phyloP scores from a whole-genome alignment of 37 sponge, comb jelly and placozoan genomes.

The Tethya wilhelma region DNA sequence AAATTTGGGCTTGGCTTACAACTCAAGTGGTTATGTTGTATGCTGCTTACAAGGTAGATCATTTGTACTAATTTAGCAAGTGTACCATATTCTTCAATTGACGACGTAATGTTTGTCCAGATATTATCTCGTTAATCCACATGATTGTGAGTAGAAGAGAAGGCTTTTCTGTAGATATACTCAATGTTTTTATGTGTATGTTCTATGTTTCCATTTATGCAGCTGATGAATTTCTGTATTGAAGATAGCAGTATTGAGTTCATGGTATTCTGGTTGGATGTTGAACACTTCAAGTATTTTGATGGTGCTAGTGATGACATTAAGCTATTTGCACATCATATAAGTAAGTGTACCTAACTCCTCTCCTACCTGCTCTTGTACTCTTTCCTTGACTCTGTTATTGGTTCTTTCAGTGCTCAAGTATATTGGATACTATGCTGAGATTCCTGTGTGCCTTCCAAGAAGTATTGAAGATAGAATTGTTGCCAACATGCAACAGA shows the following conservation, averaged over 20 bases:
- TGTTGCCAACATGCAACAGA: conserved; percentile 11
- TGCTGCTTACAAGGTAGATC: no score
- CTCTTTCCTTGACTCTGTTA: neutral
- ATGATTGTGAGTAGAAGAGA: no score
- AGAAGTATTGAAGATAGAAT: conserved; percentile 40
- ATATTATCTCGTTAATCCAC: no score
- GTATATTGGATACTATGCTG: conserved; percentile 75
- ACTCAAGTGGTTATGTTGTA: no score
- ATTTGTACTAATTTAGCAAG: no score
- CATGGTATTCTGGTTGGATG: conserved; percentile 77
- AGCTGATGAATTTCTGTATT: conserved; percentile 67
- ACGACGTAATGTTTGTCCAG: no score
- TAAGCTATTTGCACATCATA: conserved; percentile 63
- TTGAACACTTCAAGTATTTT: conserved; percentile 72
- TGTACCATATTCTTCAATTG: no score
- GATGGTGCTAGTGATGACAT: conserved; percentile 66
- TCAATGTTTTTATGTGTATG: neutral
- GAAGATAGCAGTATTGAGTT: conserved; percentile 57
- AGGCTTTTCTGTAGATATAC: neutral
- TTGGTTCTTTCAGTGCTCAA: conserved; percentile 45
- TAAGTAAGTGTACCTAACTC: conserved; percentile 39
- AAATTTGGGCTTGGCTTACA: no score
- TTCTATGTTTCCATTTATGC: neutral
- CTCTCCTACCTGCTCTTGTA: neutral
- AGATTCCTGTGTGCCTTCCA: conserved; percentile 65